Evolutionary conservation across 2,797 vertebrate genomes (phyloP), one percentile per base, ranked within the genome.

Genomic region (Leptodactylus fallax): DNA sequence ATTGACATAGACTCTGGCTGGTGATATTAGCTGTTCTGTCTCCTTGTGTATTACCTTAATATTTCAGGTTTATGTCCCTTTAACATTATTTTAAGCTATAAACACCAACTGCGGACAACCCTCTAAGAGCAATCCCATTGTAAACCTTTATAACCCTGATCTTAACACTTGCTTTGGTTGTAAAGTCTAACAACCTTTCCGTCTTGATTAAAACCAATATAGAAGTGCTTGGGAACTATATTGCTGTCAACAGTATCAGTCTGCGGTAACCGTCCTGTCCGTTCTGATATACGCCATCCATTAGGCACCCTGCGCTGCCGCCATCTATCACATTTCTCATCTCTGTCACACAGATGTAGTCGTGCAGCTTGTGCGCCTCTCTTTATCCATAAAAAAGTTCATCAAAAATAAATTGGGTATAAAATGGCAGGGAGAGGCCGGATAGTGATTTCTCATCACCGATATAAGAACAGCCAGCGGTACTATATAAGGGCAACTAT

Each of bases 301-400:
- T 82, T 67, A 65, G 47, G n/a, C 61, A 47, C n/a, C 53, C 21
- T 4, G 2, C 8, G 10, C 61, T n/a, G 13, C 14, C 12, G 61
- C 61, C 58, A 67, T 82, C 80, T 53, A 67, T 82, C 80, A 67
- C 49, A 49, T 67, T 23, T 25, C 36, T 82, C 60, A n/a, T 82
- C 61, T 25, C 80, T 13, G n/a, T 25, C 58, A 25, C 61, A 53
- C 45, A 17, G 49, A 23, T 23, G 61, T 9, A 10, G 45, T 65
- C 63, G 8, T 23, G 11, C 45, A 53, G 45, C 16, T n/a, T 8
- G 17, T 6, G 47, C n/a, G 16, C 80, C 80, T 51, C n/a, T 82
- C 47, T 45, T 65, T 27, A 67, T 14, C 61, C 63, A 82, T 82
- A 82, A 81, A 81, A 49, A 47, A 49, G 27, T 63, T 81, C 16